Percentiles rank a stretch among this genome's conserved stretches.
Conservation (phyloP, 2,888 invertebrate species). For the Exocentrus adspersus region DNA sequence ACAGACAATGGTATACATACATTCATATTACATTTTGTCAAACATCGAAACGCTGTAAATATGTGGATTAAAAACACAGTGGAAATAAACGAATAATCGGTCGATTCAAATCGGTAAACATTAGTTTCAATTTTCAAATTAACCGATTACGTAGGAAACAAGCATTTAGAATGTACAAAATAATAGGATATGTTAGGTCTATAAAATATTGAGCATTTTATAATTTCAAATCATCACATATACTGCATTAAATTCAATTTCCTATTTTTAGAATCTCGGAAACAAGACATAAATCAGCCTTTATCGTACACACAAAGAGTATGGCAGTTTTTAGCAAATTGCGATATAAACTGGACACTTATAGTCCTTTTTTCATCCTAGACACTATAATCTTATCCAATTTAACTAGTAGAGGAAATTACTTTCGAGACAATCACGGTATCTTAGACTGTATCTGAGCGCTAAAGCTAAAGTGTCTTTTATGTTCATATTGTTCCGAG, state of each 20-base stretch:
- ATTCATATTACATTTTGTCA: conserved; percentile 44
- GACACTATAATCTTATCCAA: too few species aligned
- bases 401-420: too few species aligned
- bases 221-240: conserved; percentile 35
- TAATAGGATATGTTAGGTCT: conserved; percentile 45
- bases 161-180: conserved; percentile 26
- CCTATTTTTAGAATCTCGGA: neutral
- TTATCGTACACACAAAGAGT: conserved; percentile 20
- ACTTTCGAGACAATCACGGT: too few species aligned
- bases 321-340: conserved; percentile 38
- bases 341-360: conserved; percentile 2
- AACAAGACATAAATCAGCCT: conserved; percentile 45
- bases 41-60: conserved; percentile 58
- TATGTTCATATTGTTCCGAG: conserved; percentile 43
- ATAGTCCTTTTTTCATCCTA: too few species aligned
- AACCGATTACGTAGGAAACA: conserved; percentile 19
- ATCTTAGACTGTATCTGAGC: conserved; percentile 47
- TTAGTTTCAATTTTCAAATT: conserved; percentile 2
- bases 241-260: conserved; percentile 11
- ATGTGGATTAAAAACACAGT: conserved; percentile 59
- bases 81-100: conserved; percentile 42
- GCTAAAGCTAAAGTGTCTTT: conserved; percentile 58
- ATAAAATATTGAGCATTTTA: conserved; percentile 47
- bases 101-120: conserved; percentile 36
- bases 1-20: conserved; percentile 57